A percentile compares a stretch with the other conserved stretches of the same genome.
Conservation (phyloP, 2,888 invertebrate species). For the Ligdia adustata region DNA sequence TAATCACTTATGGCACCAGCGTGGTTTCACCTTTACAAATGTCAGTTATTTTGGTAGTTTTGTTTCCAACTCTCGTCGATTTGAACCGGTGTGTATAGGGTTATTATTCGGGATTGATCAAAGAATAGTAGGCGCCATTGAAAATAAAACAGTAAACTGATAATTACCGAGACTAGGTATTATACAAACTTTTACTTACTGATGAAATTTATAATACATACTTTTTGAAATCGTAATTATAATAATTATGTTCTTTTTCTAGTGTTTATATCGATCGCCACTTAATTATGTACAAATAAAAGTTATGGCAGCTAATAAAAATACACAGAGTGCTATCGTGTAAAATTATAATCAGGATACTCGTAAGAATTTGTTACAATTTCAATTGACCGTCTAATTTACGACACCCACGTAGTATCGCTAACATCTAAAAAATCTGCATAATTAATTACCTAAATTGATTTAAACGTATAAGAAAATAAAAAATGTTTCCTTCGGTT, state of each 20-base stretch:
- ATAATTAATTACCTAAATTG: slow-evolving; percentile 21
- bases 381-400: slow-evolving; percentile 18
- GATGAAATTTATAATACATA: too few species aligned
- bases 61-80: slow-evolving; percentile 31
- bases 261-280: too few species aligned
- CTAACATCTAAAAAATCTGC: slow-evolving; percentile 15
- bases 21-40: not conserved
- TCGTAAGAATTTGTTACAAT: slow-evolving; percentile 10
- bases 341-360: too few species aligned
- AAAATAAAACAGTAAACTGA: slow-evolving; percentile 8
- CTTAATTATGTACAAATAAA: too few species aligned
- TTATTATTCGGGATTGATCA: slow-evolving; percentile 25
- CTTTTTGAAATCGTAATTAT: too few species aligned
- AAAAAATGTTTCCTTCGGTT: not conserved
- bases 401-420: slow-evolving; percentile 17
- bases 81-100: slow-evolving; percentile 26
- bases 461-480: slow-evolving; percentile 6
- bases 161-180: too few species aligned
- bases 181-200: too few species aligned
- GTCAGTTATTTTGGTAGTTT: slow-evolving; percentile 35
- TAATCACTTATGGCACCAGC: not conserved
- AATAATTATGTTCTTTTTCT: too few species aligned
- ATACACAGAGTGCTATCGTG: too few species aligned
- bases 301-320: too few species aligned
- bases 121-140: slow-evolving; percentile 21